Evolutionary conservation across 2,113 vertebrate genomes (phyloP).

Genomic region (Heliornis fulica): DNA sequence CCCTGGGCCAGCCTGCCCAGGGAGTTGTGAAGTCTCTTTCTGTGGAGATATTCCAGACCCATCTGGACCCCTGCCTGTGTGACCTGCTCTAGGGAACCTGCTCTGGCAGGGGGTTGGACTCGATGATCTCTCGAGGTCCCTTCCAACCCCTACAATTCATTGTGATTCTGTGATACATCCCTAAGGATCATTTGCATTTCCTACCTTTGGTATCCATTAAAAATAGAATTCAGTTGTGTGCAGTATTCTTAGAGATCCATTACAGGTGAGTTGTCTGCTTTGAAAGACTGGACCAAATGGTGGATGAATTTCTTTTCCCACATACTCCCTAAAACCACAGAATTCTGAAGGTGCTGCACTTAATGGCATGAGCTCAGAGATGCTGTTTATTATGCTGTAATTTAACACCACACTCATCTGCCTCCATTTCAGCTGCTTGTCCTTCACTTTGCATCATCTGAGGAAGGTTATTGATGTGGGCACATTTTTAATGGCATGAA

Average conservation of each 20-base stretch:
- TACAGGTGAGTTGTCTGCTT: background rate
- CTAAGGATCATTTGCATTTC: background rate
- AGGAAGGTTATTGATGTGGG: slow-evolving; percentile 45
- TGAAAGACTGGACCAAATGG: background rate
- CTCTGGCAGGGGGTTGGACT: no score
- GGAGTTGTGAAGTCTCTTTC: no score
- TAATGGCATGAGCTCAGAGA: background rate
- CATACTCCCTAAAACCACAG: background rate
- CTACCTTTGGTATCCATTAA: background rate
- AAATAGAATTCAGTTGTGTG: background rate
- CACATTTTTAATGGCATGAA: slow-evolving; percentile 61
- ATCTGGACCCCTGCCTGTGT: no score
- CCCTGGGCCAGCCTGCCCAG: no score
- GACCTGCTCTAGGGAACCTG: no score
- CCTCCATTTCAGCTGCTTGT: slow-evolving; percentile 5
- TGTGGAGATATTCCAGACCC: no score
- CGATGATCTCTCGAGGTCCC: no score
- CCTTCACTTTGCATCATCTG: slow-evolving; percentile 34
- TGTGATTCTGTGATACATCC: no score
- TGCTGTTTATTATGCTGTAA: background rate
- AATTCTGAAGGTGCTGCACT: background rate
- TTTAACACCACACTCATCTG: background rate
- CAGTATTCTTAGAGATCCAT: background rate
- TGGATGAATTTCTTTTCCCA: background rate
- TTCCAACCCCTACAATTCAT: no score